Percentiles rank a stretch among this genome's conserved stretches.
These are phyloP conservation scores for Anneissia japonica DNA, from an alignment of 35 echinoderm and acorn worm species.

Conservation along the genomic window DNA sequence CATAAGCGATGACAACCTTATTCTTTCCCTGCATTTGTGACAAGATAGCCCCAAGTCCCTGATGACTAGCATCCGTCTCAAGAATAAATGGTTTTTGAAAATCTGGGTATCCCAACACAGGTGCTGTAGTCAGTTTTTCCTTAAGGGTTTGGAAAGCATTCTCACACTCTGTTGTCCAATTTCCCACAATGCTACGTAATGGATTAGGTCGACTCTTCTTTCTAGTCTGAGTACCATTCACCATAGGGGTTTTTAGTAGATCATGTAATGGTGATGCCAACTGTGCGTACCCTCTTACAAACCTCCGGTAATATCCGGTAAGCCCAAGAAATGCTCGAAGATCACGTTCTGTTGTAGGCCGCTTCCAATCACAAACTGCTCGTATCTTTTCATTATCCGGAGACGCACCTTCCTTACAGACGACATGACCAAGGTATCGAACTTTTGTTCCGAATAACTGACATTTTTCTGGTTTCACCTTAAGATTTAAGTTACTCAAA, in stretches of 20 bases:
- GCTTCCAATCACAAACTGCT: constrained; percentile 23
- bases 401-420: background rate
- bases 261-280: constrained; percentile 26
- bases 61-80: constrained; percentile 9
- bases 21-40: constrained; percentile 23
- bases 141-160: constrained; percentile 10
- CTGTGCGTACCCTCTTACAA: constrained; percentile 24
- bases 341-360: constrained; percentile 10
- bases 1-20: constrained; percentile 52
- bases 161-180: background rate
- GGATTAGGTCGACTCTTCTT: background rate
- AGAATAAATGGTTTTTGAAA: constrained; percentile 17
- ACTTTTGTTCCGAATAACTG: background rate
- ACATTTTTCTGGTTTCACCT: constrained; percentile 41
- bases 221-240: background rate
- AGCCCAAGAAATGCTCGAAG: constrained; percentile 25
- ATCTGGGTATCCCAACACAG: constrained; percentile 40
- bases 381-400: constrained; percentile 26
- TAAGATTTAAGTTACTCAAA: too few species aligned
- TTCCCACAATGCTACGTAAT: background rate
- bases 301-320: constrained; percentile 21
- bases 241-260: background rate
- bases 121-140: background rate
- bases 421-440: constrained; percentile 27
- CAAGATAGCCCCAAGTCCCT: constrained; percentile 49